A percentile compares a stretch with the other conserved stretches of the same genome.
These are phyloP conservation scores for Aepyceros melampus DNA, from an alignment of 2,113 vertebrate species.

Conservation along the genomic window DNA sequence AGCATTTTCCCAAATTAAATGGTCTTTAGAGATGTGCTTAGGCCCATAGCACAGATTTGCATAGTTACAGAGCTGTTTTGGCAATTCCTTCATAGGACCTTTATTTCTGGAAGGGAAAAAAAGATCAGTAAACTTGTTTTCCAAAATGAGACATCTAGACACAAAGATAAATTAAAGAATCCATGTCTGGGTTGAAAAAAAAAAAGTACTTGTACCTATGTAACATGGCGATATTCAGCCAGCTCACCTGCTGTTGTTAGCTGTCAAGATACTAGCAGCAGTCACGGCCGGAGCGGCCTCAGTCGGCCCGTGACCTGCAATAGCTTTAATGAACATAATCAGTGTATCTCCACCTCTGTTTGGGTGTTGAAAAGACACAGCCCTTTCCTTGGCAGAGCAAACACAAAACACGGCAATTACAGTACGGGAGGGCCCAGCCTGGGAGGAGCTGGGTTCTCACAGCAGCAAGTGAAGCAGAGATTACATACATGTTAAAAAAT, in stretches of 20 bases:
- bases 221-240: fast-evolving
- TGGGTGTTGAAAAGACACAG: not conserved
- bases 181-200: too few relatives aligned
- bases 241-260: fast-evolving
- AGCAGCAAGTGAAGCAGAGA: not conserved
- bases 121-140: not conserved
- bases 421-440: too few relatives aligned
- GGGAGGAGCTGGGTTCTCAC: not conserved
- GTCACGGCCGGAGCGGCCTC: not conserved
- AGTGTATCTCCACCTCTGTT: not conserved
- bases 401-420: fast-evolving
- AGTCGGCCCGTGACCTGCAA: not conserved
- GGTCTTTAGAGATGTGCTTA: not conserved
- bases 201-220: not conserved
- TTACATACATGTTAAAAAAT: not conserved
- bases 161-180: not conserved
- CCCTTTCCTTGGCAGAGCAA: not conserved
- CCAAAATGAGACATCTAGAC: not conserved
- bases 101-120: not conserved
- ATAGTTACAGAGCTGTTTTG: not conserved
- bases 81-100: not conserved
- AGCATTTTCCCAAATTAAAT: not conserved
- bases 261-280: fast-evolving
- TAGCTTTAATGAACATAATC: not conserved
- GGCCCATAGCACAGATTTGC: not conserved